Evolutionary conservation across 2,797 vertebrate genomes (phyloP), one percentile per base, ranked within the genome.

Genomic region (Urocyon cinereoargenteus): DNA sequence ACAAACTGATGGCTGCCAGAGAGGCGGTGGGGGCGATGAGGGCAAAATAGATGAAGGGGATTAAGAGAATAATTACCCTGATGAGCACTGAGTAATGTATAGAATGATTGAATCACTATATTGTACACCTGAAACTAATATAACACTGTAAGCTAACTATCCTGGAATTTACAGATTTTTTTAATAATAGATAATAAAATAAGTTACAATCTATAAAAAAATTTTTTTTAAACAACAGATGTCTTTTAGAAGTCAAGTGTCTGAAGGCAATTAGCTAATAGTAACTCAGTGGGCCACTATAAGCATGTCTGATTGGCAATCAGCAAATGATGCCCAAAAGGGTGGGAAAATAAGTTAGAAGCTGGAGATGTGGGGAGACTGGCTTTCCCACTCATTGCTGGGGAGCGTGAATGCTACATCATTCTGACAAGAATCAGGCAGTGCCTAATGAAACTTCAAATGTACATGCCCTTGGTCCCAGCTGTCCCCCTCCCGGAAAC

Each of bases 381-480:
- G 79, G 55, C 34, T 79, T 95, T 94, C 77, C 92, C 49, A 64
- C 61, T 72, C 85, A 16, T 18, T 18, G 34, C 84, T 15, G 34
- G 75, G 49, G 55, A 90, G 45, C 9, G 62, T 86, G 21, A 62
- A 53, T 49, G 59, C 89, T 83, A 84, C 31, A 34, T 16, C 40
- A 61, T 92, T 93, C 92, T 70, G 94, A 68, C 86, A 93, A 94
- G 68, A 96, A 66, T 79, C 73, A 86, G 93, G 22, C 40, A 86
- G 86, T 53, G 49, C 15, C 8, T 34, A 68, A 45, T 77, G 82
- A 89, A 90, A 91, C 40, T 84, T 61, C 82, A 91, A 83, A 64
- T 24, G 49, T 14, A n/a, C 26, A 49, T 59, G 57, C 24, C 24
- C 36, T 86, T 53, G n/a, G 51, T 86, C 66, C 61, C 22, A 55